These are phyloP conservation scores for Harpagus bidentatus DNA, from an alignment of 2,113 vertebrate species.

Conservation along the genomic window DNA sequence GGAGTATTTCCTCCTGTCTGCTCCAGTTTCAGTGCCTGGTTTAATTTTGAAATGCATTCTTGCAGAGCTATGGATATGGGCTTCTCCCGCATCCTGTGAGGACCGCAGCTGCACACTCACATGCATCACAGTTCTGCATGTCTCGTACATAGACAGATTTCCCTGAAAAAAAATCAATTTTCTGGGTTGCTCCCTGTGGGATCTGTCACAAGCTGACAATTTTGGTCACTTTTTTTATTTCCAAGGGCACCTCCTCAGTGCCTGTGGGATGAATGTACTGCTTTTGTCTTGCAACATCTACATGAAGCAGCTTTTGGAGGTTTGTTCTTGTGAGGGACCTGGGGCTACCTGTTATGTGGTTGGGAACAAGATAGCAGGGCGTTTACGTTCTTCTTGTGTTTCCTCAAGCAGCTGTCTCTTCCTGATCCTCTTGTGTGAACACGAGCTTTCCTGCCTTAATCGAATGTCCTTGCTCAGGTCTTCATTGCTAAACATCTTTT, in stretches of 20 bases:
- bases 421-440: not conserved
- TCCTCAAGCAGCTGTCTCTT: not conserved
- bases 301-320: not conserved
- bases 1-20: not conserved
- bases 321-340: not conserved
- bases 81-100: not conserved
- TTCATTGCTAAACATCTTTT: not conserved
- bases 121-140: not conserved
- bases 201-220: not conserved
- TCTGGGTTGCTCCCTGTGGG: not conserved
- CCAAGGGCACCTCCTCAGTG: not conserved
- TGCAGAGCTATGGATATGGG: not conserved
- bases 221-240: not conserved
- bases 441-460: not conserved
- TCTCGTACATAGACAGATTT: not conserved
- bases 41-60: not conserved
- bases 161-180: not conserved
- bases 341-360: not conserved
- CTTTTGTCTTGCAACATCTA: not conserved
- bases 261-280: fast-evolving
- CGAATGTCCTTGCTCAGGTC: not conserved
- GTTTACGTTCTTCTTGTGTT: not conserved
- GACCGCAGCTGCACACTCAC: not conserved
- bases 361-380: not conserved
- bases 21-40: not conserved